Evolutionary conservation across 2,888 invertebrate genomes (phyloP).

Genomic region (Crocallis elinguaria): DNA sequence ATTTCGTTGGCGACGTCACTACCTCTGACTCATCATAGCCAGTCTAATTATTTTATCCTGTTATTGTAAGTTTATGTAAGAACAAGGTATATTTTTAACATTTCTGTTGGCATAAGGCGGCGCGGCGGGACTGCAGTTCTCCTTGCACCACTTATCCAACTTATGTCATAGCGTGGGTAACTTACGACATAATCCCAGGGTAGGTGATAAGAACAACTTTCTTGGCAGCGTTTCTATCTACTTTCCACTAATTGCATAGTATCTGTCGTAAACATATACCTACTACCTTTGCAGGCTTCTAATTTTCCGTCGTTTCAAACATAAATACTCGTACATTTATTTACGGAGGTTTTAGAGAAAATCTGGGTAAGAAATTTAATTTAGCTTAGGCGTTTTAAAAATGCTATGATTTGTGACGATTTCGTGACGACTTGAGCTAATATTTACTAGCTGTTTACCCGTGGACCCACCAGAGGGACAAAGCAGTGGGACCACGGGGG

Average conservation of each 20-base stretch:
- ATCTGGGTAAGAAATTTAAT: too few species aligned
- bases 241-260: constrained; percentile 2
- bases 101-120: constrained; percentile 14
- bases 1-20: too few species aligned
- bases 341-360: too few species aligned
- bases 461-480: too few species aligned
- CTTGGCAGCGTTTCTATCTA: constrained; percentile 3
- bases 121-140: constrained; percentile 7
- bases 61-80: neutral
- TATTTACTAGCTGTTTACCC: too few species aligned
- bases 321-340: too few species aligned
- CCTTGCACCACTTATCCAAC: constrained; percentile 13
- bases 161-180: constrained; percentile 5
- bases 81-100: neutral
- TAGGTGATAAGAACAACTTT: constrained; percentile 16
- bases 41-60: neutral
- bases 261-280: neutral
- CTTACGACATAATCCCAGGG: constrained; percentile 4
- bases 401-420: too few species aligned
- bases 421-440: too few species aligned
- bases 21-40: too few species aligned
- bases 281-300: too few species aligned
- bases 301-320: neutral
- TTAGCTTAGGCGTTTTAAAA: too few species aligned
- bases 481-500: too few species aligned